Evolutionary conservation across 2,797 vertebrate genomes (phyloP).

Genomic region (Cephalopachus bancanus): DNA sequence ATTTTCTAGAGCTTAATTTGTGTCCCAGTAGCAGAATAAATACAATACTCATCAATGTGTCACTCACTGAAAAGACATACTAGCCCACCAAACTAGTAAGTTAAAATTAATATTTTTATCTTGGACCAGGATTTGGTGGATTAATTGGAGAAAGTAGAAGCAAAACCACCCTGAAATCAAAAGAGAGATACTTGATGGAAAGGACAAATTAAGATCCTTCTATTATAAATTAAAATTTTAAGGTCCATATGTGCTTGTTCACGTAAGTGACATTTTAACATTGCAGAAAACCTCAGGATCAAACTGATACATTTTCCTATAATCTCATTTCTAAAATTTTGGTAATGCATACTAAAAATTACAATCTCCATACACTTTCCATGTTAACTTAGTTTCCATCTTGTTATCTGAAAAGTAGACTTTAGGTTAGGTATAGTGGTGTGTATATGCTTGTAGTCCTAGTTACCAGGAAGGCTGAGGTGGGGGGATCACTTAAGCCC

Average conservation of each 20-base stretch:
- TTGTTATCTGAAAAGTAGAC: too few species aligned
- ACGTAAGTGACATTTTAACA: neutral
- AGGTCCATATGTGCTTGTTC: neutral
- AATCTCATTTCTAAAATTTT: too few species aligned
- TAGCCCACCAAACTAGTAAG: neutral
- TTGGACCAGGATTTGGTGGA: neutral
- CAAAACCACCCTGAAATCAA: neutral
- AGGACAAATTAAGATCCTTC: neutral
- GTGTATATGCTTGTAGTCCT: too few species aligned
- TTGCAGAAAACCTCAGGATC: neutral
- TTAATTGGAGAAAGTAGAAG: neutral
- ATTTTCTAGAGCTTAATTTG: neutral
- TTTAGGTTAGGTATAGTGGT: too few species aligned
- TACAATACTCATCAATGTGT: neutral
- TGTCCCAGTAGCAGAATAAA: neutral
- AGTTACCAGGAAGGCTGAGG: too few species aligned
- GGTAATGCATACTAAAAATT: too few species aligned
- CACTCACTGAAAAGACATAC: neutral
- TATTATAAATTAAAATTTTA: neutral
- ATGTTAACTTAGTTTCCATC: too few species aligned
- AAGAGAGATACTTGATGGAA: neutral
- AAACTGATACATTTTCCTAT: neutral
- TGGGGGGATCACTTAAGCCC: too few species aligned
- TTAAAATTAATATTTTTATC: neutral
- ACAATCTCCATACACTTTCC: too few species aligned